phyloP scores from a whole-genome alignment of 1,140 invertebrate species.

The Drosophila mojavensis region DNA sequence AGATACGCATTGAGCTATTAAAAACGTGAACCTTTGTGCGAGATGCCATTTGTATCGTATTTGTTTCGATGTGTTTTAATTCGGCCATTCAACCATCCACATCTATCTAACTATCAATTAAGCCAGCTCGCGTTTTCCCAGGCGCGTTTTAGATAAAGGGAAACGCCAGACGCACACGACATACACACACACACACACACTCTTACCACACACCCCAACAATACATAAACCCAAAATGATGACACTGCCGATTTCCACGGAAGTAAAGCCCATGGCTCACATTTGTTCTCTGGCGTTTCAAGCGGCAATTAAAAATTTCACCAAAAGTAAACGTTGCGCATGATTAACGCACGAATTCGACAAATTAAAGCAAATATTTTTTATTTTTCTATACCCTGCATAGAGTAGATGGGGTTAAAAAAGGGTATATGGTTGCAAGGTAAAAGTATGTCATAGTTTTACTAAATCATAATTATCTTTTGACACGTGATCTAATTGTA shows the following conservation, averaged over 20 bases:
- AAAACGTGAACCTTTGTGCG: constrained; percentile 48
- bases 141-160: constrained; percentile 71
- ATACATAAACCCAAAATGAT: constrained; percentile 59
- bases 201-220: constrained; percentile 25
- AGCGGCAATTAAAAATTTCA: constrained; percentile 75
- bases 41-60: constrained; percentile 26
- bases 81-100: constrained; percentile 6
- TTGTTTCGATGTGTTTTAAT: constrained; percentile 4
- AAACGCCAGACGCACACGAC: constrained; percentile 33
- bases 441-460: too few species aligned
- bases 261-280: constrained; percentile 34
- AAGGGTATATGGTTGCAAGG: not conserved
- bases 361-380: constrained; percentile 45
- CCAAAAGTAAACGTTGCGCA: constrained; percentile 76
- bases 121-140: constrained; percentile 70
- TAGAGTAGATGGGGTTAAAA: not conserved
- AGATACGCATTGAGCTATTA: constrained; percentile 42
- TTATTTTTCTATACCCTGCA: constrained; percentile 29
- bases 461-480: too few species aligned
- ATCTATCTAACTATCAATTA: constrained; percentile 68
- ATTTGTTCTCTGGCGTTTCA: constrained; percentile 49
- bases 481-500: too few species aligned
- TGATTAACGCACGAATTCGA: constrained; percentile 72
- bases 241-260: constrained; percentile 68
- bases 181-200: constrained; percentile 18